Conservation (phyloP, 1,140 invertebrate species). For the Acromyrmex charruanus region DNA sequence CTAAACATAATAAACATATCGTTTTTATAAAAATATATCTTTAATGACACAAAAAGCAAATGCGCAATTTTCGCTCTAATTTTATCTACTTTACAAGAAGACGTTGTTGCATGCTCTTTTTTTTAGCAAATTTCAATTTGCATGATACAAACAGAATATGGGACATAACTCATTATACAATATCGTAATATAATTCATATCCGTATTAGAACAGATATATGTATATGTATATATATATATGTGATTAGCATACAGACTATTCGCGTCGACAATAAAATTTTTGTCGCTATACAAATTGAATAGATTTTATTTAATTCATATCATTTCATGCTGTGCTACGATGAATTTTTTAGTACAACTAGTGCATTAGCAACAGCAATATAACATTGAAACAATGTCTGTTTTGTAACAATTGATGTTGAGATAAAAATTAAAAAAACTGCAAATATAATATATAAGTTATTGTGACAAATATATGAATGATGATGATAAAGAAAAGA, state of each 20-base stretch:
- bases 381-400: slow-evolving; percentile 29
- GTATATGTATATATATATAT: background rate
- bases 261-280: slow-evolving; percentile 27
- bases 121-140: slow-evolving; percentile 34
- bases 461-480: slow-evolving; percentile 44
- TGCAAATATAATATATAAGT: slow-evolving; percentile 38
- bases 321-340: slow-evolving; percentile 19
- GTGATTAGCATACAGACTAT: slow-evolving; percentile 19
- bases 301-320: slow-evolving; percentile 26
- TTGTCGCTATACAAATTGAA: slow-evolving; percentile 48
- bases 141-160: slow-evolving; percentile 30
- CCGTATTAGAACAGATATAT: background rate
- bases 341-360: slow-evolving; percentile 46
- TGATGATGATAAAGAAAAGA: slow-evolving; percentile 10
- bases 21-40: slow-evolving; percentile 79
- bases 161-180: slow-evolving; percentile 1
- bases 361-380: slow-evolving; percentile 47
- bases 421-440: slow-evolving; percentile 30
- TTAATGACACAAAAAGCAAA: slow-evolving; percentile 72
- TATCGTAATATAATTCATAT: background rate
- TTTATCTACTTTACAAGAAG: slow-evolving; percentile 65
- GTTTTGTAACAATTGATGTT: slow-evolving; percentile 27
- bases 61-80: slow-evolving; percentile 53
- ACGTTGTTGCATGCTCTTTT: slow-evolving; percentile 54
- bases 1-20: slow-evolving; percentile 71